Evolutionary conservation across 2,797 vertebrate species (phyloP), one percentile per base, ranked within the genome.

Genomic region (Lophius americanus): DNA sequence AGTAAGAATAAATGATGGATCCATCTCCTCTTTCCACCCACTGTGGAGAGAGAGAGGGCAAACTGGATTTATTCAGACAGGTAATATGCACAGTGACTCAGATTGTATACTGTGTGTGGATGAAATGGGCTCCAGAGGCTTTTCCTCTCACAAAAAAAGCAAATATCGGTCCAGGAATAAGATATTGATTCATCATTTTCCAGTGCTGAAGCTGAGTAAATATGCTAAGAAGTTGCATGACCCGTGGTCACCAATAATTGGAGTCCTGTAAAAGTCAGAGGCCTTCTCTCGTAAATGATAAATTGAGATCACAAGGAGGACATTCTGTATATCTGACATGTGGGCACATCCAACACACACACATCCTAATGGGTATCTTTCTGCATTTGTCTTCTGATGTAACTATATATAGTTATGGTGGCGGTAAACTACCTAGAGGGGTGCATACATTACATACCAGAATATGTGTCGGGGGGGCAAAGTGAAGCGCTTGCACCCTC

Each of bases 121-220:
- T 83, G 81, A 88, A 81, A 88, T 68, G 60, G 64, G 68, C 81
- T 83, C 41, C 4, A 48, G 70, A 83, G 82, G 75, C 77, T 85
- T 87, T 89, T 85, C 81, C 80, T 83, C 74, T 85, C 80, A 68
- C 80, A 75, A 77, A 87, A 77, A 87, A 83, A 84, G 79, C 82
- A 88, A 88, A 90, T 85, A 88, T 83, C 82, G 72, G 74, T 85
- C 60, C 75, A 70, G 76, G 79, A 88, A 91, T 78, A 89, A 85
- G 75, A 72, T 82, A 89, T 86, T 87, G 90, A 90, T 90, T 82
- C 74, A 72, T 87, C 80, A 88, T 90, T 89, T 90, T 83, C 73
- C 77, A 50, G 57, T 81, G 76, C 73, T 76, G 81, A 68, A 68
- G 68, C 69, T 64, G 55, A 64, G 78, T 84, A 85, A 86, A 90